Base-by-base conservation (phyloP, 2,113 vertebrate species). In the Phrynocephalus versicolor region DNA sequence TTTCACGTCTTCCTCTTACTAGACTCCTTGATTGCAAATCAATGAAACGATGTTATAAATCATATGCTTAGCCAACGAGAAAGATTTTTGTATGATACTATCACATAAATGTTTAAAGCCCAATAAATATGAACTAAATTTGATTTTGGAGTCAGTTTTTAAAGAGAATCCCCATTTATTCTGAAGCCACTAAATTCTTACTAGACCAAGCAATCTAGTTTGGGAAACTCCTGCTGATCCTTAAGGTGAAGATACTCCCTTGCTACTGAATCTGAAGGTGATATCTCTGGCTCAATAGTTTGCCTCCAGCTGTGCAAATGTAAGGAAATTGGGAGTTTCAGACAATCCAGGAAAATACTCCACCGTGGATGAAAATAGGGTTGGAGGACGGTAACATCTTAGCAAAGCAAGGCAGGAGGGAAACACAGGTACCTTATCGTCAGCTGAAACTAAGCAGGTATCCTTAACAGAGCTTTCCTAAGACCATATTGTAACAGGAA, bases 1-100 rank as follows among this genome's bases (percentile, higher is more conserved):
- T 70, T 87, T n/a, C 39, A 65, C 9, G 69, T 39, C 65, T 86
- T 64, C 87, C 85, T 81, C 78, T 87, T 72, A 81, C 71, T 81
- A 91, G 62, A 39, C 65, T 81, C 57, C 87, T 82, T 12, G 89
- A 89, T 84, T 83, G 13, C 79, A 64, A n/a, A 77, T 30, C 14
- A 73, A 82, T 92, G 81, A 82, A 77, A 62, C 23, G 60, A 85
- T 58, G 33, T 58, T 39, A 13, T 35, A 64, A 45, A 25, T 30
- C 64, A 45, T 73, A 64, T 55, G 12, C 65, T 82, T 57, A 83
- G 65, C 41, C 21, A 27, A 70, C 55, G 41, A 35, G 33, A 37
- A 74, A 45, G 15, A 60, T 58, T 58, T n/a, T 72, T 71, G 14
- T 16, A 57, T 72, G 51, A 41, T 51, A 58, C 51, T 30, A 30